A percentile compares a stretch with the other conserved stretches of the same genome.
These are phyloP conservation scores for Enhydra lutris DNA, from an alignment of 2,113 vertebrate species.

Conservation along the genomic window DNA sequence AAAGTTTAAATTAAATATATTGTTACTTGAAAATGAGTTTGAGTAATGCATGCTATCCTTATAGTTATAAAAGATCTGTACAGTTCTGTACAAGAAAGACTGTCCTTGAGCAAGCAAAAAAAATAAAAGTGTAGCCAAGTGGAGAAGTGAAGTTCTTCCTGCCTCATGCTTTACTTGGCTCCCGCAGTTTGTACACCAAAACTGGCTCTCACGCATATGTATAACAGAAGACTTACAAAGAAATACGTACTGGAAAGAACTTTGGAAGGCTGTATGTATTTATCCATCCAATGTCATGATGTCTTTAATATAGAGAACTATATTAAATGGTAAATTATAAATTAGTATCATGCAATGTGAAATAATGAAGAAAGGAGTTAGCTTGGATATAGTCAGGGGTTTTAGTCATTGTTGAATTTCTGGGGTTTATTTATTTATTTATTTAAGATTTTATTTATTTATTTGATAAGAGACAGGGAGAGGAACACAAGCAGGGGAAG, in stretches of 20 bases:
- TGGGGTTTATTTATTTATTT: background rate
- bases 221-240: background rate
- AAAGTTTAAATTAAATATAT: slow-evolving; percentile 25
- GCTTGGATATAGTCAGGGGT: background rate
- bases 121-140: background rate
- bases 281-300: background rate
- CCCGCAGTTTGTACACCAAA: background rate
- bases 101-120: background rate
- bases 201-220: background rate
- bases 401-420: background rate
- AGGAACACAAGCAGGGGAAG: no score
- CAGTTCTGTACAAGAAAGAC: background rate
- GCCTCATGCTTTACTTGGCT: background rate
- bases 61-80: background rate
- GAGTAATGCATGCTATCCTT: background rate
- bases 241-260: background rate
- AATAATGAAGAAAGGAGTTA: background rate
- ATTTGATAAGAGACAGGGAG: no score
- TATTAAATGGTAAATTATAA: background rate
- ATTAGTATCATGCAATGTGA: background rate
- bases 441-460: no score
- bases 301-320: background rate
- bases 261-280: background rate
- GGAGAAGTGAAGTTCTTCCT: background rate
- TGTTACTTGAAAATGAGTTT: slow-evolving; percentile 8